Conservation (phyloP, 2,888 invertebrate species). For the Salpingus planirostris region DNA sequence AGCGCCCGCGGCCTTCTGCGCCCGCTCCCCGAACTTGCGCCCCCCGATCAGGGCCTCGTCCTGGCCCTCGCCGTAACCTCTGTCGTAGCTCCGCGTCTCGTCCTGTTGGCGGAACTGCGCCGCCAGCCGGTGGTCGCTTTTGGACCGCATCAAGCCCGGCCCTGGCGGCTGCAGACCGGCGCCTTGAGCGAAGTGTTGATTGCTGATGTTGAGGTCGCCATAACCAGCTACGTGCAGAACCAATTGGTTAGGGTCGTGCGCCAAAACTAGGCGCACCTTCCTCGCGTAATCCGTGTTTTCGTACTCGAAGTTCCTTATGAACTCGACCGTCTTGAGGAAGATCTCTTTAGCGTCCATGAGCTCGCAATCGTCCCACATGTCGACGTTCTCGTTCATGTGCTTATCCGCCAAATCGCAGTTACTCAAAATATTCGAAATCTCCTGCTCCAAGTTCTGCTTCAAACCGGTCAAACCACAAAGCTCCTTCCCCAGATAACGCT, state of each 20-base stretch:
- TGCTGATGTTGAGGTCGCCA: slow-evolving; percentile 79
- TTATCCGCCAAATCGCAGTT: slow-evolving; percentile 96
- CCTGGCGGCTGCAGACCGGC: slow-evolving; percentile 50
- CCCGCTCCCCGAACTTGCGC: slow-evolving; percentile 69
- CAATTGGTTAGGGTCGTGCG: slow-evolving; percentile 86
- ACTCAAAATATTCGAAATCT: slow-evolving; percentile 89
- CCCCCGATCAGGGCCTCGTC: slow-evolving; percentile 66
- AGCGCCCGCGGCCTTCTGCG: slow-evolving; percentile 43
- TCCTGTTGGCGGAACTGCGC: slow-evolving; percentile 83
- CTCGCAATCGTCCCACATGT: slow-evolving; percentile 88
- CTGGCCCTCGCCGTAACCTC: slow-evolving; percentile 48
- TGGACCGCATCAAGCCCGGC: slow-evolving; percentile 81
- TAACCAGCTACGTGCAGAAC: slow-evolving; percentile 81
- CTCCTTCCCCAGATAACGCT: slow-evolving; percentile 84
- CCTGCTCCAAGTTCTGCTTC: slow-evolving; percentile 89
- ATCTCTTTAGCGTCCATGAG: slow-evolving; percentile 93
- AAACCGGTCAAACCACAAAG: slow-evolving; percentile 74
- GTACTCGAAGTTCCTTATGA: slow-evolving; percentile 88
- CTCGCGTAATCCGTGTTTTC: slow-evolving; percentile 85
- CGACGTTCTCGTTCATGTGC: slow-evolving; percentile 74
- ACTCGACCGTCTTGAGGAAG: slow-evolving; percentile 91
- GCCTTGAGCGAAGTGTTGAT: slow-evolving; percentile 35
- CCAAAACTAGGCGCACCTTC: slow-evolving; percentile 76
- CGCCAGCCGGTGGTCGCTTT: slow-evolving; percentile 86
- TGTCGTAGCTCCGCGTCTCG: slow-evolving; percentile 47